A percentile compares a stretch with the other conserved stretches of the same genome.
Evolutionary conservation across 1,140 invertebrate species (phyloP).

Genomic region (Drosophila lacteicornis): DNA sequence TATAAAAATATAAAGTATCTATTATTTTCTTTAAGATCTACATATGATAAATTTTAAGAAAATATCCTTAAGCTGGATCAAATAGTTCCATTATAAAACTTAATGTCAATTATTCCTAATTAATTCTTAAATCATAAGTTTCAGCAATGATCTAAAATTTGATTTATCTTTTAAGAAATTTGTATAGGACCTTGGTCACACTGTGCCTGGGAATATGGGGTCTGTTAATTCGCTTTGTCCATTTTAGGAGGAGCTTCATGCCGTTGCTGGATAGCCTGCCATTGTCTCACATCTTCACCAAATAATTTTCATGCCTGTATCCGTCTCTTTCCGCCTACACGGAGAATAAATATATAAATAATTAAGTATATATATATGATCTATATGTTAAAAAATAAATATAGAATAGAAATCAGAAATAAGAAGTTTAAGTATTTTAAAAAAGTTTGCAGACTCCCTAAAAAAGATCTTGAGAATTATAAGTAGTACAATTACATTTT

Average conservation of each 20-base stretch:
- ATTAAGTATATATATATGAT: background rate
- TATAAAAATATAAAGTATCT: too few species aligned
- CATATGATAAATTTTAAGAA: too few species aligned
- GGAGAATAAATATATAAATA: constrained; percentile 7
- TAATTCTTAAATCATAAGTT: background rate
- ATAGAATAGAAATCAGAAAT: too few species aligned
- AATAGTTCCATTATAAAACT: too few species aligned
- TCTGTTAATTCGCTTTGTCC: constrained; percentile 75
- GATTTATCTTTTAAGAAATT: background rate
- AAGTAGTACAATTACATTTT: background rate
- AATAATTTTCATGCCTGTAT: constrained; percentile 52
- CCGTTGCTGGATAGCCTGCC: constrained; percentile 57
- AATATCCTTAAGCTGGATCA: too few species aligned
- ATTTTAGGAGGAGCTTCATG: constrained; percentile 73
- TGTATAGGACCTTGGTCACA: background rate
- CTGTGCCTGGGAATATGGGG: constrained; percentile 26
- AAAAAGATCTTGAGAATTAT: background rate
- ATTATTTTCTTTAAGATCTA: too few species aligned
- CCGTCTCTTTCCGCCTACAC: constrained; percentile 4
- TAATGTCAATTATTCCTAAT: too few species aligned
- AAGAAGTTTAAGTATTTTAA: background rate
- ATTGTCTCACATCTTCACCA: constrained; percentile 80
- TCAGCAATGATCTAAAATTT: too few species aligned
- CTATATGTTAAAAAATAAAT: too few species aligned
- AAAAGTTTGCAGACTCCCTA: too few species aligned